Evolutionary conservation across 92 coral and sea anemone species (phyloP), one percentile per base, ranked within the genome.

Genomic region (Umimayanthus chanpuru): DNA sequence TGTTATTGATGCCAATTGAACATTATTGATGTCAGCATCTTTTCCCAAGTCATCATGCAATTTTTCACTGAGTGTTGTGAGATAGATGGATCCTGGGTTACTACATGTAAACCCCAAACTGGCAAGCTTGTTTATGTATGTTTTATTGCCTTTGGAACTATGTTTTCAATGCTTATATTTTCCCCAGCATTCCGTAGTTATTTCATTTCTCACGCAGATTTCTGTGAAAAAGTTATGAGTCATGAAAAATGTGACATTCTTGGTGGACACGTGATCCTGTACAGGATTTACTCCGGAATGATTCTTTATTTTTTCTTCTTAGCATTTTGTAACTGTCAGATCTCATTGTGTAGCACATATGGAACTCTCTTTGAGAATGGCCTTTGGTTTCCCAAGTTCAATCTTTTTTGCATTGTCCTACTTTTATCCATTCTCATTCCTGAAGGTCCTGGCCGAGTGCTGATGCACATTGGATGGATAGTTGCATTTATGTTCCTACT

Each of bases 401-500:
- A 94, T 38, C 39, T 94, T 64, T 93, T 94, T 86, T 93, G 94
- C 66, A 81, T 94, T 9, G 76, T 85, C 4, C 67, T 93, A 0
- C 89, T 94, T 26, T 85, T 94, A 29, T 86, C 98, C 18, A 64
- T 94, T 41, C 86, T 94, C 10, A 91, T 94, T 39, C 98, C 98
- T 3, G 98, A 94, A 15, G 95, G 98, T 64, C 92, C 92, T 58
- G 89, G 95, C 3, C 85, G 92, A 82, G 90, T 91, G 14, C 20
- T 94, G 14, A 94, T 94, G 98, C 98, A 94, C 44, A 78, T 89
- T 41, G 94, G 98, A 18, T 94, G 98, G 98, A 86, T 94, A 70
- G 89, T 88, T 32, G 90, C 93, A 56, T 86, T 93, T 32, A 85
- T 94, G 64, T 91, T 91, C 76, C 89, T 93, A 80, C 58, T 94